phyloP scores from a whole-genome alignment of 2,797 vertebrate genomes.

The Nothura maculosa region DNA sequence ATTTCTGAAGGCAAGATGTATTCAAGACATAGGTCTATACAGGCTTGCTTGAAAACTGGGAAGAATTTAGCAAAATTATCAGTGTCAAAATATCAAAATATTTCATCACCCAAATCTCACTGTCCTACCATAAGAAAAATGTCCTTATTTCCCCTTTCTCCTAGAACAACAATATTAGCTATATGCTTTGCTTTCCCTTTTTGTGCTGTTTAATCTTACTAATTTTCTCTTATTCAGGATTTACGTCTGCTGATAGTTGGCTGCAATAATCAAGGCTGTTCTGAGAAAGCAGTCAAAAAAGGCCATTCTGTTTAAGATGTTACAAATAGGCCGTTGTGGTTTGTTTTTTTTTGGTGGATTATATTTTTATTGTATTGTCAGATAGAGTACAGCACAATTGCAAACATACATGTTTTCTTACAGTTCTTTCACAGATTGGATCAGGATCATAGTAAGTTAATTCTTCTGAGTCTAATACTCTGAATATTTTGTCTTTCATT shows the following conservation, averaged over 20 bases:
- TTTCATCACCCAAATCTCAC: background rate
- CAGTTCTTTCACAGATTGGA: background rate
- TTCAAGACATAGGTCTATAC: background rate
- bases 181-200: background rate
- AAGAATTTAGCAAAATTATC: background rate
- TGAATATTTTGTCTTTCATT: background rate
- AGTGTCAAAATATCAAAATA: background rate
- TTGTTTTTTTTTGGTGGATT: background rate
- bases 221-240: background rate
- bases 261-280: background rate
- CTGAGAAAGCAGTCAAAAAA: background rate
- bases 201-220: background rate
- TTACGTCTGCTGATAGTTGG: background rate
- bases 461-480: background rate
- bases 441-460: background rate
- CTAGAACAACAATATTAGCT: background rate
- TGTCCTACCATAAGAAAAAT: background rate
- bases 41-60: background rate
- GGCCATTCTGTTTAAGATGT: background rate
- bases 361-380: background rate
- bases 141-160: background rate
- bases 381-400: background rate
- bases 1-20: background rate
- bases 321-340: background rate
- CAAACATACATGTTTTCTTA: background rate